Conservation (phyloP, 2,888 invertebrate species). For the Arge pagana region DNA sequence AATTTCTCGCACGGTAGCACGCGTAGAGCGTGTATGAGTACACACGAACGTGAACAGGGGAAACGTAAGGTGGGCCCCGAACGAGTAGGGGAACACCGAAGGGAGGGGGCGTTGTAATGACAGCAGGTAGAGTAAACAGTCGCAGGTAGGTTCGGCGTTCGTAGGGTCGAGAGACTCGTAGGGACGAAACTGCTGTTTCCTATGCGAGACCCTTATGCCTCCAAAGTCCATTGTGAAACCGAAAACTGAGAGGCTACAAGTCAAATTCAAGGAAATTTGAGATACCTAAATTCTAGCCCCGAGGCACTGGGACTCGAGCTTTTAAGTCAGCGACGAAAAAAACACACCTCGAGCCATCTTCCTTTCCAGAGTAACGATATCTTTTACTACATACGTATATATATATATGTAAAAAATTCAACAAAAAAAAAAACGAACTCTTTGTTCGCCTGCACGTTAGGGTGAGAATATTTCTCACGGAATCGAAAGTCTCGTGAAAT, state of each 20-base stretch:
- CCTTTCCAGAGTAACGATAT: too few relatives aligned
- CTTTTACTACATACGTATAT: too few relatives aligned
- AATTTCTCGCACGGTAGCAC: constrained; percentile 3
- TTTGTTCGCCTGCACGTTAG: too few relatives aligned
- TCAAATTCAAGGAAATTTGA: constrained; percentile 22
- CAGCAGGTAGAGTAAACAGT: constrained; percentile 32
- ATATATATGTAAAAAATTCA: not conserved
- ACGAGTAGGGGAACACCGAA: too few relatives aligned
- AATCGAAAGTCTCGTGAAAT: too few relatives aligned
- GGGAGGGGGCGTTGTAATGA: constrained; percentile 28
- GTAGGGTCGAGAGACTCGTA: not conserved
- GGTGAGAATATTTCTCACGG: too few relatives aligned
- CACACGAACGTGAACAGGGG: not conserved
- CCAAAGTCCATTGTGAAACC: constrained; percentile 16
- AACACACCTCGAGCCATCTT: not conserved
- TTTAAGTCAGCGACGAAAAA: constrained; percentile 7
- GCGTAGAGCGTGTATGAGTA: not conserved
- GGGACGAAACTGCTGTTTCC: not conserved
- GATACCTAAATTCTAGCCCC: constrained; percentile 14
- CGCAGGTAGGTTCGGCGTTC: constrained; percentile 31
- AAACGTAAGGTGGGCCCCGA: not conserved
- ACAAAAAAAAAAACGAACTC: not conserved
- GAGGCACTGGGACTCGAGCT: constrained; percentile 4
- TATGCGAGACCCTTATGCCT: constrained; percentile 8
- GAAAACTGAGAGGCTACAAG: constrained; percentile 18